A percentile compares a stretch with the other conserved stretches of the same genome.
Conservation (phyloP, 2,888 invertebrate species). For the Drosophila macrothrix region DNA sequence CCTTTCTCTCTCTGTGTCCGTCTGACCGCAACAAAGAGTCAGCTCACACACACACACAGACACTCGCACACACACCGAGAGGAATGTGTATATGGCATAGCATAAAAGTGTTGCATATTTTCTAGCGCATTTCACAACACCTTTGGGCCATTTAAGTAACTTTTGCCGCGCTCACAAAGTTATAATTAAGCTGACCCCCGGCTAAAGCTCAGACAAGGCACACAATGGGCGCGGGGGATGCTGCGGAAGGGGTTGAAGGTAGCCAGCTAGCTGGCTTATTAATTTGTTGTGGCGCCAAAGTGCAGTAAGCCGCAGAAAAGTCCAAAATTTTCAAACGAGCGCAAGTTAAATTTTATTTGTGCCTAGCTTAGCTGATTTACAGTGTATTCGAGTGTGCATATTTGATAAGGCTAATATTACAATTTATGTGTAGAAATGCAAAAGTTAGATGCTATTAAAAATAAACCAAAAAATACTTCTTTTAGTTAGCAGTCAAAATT, state of each 20-base stretch:
- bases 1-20: conserved; percentile 28
- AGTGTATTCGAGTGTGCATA: neutral
- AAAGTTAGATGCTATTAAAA: neutral
- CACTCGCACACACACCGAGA: conserved; percentile 8
- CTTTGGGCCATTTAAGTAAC: conserved; percentile 60
- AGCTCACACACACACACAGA: conserved; percentile 13
- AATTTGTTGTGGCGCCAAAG: conserved; percentile 12
- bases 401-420: neutral
- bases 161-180: conserved; percentile 54
- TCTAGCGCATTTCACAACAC: conserved; percentile 55
- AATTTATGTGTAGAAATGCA: neutral
- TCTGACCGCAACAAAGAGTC: conserved; percentile 62
- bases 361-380: neutral
- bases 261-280: conserved; percentile 8
- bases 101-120: conserved; percentile 64
- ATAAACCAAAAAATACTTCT: neutral
- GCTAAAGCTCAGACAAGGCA: conserved; percentile 15
- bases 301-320: neutral
- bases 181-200: conserved; percentile 62
- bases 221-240: neutral
- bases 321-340: neutral
- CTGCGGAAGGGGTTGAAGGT: neutral
- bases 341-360: neutral
- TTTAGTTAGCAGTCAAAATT: neutral
- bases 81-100: conserved; percentile 21